Evolutionary conservation across 1,140 invertebrate genomes (phyloP).

Genomic region (Euglossa dilemma): DNA sequence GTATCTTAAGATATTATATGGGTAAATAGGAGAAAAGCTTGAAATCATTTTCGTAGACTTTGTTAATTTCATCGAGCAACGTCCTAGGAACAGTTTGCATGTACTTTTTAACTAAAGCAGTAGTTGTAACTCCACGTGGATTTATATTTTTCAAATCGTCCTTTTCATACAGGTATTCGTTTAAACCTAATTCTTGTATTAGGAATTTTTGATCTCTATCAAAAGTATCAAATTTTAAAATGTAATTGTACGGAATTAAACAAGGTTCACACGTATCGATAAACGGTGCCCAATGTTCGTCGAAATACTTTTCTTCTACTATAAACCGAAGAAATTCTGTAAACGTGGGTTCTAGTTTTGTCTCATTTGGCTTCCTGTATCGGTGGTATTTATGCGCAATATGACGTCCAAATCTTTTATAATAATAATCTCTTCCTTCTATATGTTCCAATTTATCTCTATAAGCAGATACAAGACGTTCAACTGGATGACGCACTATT

Average conservation of each 20-base stretch:
- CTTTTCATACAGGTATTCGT: constrained; percentile 81
- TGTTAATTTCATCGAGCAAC: constrained; percentile 85
- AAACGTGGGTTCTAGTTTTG: constrained; percentile 84
- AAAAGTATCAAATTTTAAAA: constrained; percentile 80
- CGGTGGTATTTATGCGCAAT: constrained; percentile 80
- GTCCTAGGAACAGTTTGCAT: constrained; percentile 84
- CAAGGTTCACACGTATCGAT: constrained; percentile 79
- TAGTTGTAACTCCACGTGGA: constrained; percentile 83
- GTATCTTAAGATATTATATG: constrained; percentile 15
- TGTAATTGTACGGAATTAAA: constrained; percentile 76
- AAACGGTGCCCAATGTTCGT: constrained; percentile 82
- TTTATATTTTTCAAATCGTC: constrained; percentile 82
- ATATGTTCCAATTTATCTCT: constrained; percentile 85
- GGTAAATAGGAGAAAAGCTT: constrained; percentile 86
- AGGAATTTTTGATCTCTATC: constrained; percentile 86
- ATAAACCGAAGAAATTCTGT: constrained; percentile 87
- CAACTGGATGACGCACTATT: constrained; percentile 86
- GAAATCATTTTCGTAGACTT: constrained; percentile 89
- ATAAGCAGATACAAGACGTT: constrained; percentile 86
- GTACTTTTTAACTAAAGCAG: constrained; percentile 84
- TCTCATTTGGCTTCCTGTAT: constrained; percentile 56
- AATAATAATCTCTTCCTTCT: constrained; percentile 78
- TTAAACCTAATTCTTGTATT: constrained; percentile 84
- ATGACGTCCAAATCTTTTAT: constrained; percentile 74
- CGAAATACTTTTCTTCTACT: constrained; percentile 79